These are phyloP conservation scores for Andricus curvator DNA, from an alignment of 2,888 invertebrate species.

Conservation along the genomic window DNA sequence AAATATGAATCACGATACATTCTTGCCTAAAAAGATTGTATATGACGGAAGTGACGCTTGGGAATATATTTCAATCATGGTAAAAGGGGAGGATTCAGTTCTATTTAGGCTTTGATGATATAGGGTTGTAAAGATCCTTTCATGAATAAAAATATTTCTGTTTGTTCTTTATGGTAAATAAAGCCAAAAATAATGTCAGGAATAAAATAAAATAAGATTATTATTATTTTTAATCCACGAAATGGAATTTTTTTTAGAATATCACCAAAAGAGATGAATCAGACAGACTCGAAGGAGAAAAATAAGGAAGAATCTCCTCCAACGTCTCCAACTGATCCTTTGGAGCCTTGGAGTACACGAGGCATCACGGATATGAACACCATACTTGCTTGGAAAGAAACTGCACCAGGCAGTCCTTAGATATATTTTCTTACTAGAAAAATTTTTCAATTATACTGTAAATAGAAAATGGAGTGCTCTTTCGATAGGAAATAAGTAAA, in stretches of 20 bases:
- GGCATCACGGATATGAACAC: constrained; percentile 86
- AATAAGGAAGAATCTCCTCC: constrained; percentile 61
- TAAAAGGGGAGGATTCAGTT: constrained; percentile 4
- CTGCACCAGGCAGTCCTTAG: constrained; percentile 80
- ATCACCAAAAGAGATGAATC: constrained; percentile 76
- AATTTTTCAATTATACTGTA: neutral
- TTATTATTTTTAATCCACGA: constrained; percentile 28
- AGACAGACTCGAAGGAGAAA: constrained; percentile 69
- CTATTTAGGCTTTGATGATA: neutral
- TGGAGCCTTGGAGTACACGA: constrained; percentile 87
- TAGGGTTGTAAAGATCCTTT: neutral
- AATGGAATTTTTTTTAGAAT: constrained; percentile 75
- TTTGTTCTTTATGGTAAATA: neutral
- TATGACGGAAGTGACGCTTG: constrained; percentile 11
- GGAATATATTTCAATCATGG: constrained; percentile 35
- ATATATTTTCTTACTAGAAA: constrained; percentile 49
- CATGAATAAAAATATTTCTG: neutral
- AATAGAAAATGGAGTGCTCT: neutral
- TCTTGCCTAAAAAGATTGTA: constrained; percentile 2
- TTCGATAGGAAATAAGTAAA: neutral
- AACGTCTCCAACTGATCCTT: constrained; percentile 82
- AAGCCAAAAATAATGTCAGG: neutral
- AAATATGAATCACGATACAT: neutral
- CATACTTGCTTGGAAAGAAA: constrained; percentile 83
- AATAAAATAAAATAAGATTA: neutral